A percentile compares a stretch with the other conserved stretches of the same genome.
phyloP scores from a whole-genome alignment of 1,140 invertebrate species.

The Zaprionus ornatus region DNA sequence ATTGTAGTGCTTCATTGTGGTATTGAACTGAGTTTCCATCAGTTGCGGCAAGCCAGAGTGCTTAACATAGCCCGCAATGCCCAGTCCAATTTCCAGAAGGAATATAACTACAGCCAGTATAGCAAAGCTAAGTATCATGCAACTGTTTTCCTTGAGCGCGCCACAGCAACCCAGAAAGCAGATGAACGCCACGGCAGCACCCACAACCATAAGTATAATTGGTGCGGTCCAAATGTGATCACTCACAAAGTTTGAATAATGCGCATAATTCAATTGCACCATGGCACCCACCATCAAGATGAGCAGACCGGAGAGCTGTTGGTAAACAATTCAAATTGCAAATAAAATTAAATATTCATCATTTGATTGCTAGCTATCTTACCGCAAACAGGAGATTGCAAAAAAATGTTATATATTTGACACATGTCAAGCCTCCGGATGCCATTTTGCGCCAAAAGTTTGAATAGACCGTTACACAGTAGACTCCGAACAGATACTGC shows the following conservation, averaged over 20 bases:
- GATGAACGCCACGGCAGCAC: conserved; percentile 92
- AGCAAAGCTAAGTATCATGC: conserved; percentile 95
- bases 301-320: conserved; percentile 90
- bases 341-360: background rate
- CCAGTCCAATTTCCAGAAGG: conserved; percentile 92
- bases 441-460: conserved; percentile 76
- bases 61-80: conserved; percentile 93
- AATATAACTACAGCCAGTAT: conserved; percentile 92
- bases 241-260: conserved; percentile 88
- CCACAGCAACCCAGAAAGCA: conserved; percentile 96
- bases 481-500: conserved; percentile 32
- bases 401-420: conserved; percentile 93
- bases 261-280: conserved; percentile 87
- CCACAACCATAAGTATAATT: conserved; percentile 92
- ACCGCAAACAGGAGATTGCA: conserved; percentile 94
- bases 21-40: conserved; percentile 88
- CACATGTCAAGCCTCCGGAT: conserved; percentile 90
- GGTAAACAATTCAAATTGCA: background rate
- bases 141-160: conserved; percentile 93
- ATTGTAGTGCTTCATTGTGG: conserved; percentile 88
- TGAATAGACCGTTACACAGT: conserved; percentile 22
- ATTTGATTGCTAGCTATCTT: conserved; percentile 83
- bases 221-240: conserved; percentile 89
- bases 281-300: conserved; percentile 90
- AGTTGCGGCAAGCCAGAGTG: conserved; percentile 88